phyloP scores from a whole-genome alignment of 2,797 vertebrate genomes.

The Coranthus polyacanthus region DNA sequence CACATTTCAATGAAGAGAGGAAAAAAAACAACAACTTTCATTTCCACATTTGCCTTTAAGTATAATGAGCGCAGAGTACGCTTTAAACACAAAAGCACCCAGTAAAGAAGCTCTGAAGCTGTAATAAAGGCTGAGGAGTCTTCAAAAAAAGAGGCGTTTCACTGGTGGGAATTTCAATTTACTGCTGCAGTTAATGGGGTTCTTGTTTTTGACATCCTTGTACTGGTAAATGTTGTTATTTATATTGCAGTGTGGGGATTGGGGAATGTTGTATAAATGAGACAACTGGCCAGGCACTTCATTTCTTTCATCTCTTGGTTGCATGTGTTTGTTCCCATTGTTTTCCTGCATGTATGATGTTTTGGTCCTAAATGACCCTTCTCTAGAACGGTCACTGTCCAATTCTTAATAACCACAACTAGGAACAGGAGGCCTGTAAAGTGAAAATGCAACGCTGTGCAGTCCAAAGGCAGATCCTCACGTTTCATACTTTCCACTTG shows the following conservation, averaged over 20 bases:
- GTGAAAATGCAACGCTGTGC: no score
- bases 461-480: no score
- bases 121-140: background rate
- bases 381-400: no score
- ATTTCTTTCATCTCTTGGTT: background rate
- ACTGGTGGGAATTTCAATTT: background rate
- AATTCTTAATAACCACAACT: no score
- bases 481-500: no score
- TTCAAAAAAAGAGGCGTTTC: background rate
- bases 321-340: background rate
- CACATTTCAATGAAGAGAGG: background rate
- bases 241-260: background rate
- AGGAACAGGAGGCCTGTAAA: no score
- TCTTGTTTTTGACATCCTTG: background rate
- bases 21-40: conserved; percentile 6
- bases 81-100: conserved; percentile 12
- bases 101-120: background rate
- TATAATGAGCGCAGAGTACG: conserved; percentile 36
- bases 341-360: background rate
- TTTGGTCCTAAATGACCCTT: background rate
- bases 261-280: background rate
- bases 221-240: background rate
- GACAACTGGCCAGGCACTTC: background rate
- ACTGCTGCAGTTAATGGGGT: no score
- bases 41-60: conserved; percentile 10